These are phyloP conservation scores for Natator depressus DNA, from an alignment of 2,113 vertebrate species.

Conservation along the genomic window DNA sequence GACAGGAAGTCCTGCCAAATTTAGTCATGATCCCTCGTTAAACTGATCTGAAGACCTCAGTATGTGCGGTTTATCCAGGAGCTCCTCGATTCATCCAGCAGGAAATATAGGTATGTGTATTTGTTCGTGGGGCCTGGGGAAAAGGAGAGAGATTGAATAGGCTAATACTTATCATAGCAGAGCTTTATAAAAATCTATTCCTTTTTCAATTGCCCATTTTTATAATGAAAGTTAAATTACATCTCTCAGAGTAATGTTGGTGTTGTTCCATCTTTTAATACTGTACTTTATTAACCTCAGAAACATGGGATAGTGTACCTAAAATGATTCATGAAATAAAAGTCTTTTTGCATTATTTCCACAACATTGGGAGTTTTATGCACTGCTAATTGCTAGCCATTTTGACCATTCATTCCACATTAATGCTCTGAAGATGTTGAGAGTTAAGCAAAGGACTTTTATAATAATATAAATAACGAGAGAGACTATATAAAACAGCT, in stretches of 20 bases:
- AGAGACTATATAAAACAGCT: not conserved
- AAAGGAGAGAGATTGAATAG: not conserved
- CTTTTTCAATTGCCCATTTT: not conserved
- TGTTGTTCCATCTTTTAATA: not conserved
- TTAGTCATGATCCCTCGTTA: conserved; percentile 68
- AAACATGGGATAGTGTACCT: not conserved
- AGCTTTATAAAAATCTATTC: not conserved
- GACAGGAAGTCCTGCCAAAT: conserved; percentile 59
- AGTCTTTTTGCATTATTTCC: not conserved
- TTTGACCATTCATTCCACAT: not conserved
- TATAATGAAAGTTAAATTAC: not conserved
- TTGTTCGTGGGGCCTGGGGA: not conserved
- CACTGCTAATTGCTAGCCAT: not conserved
- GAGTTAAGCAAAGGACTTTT: not conserved
- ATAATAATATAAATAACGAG: not conserved
- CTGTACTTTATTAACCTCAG: not conserved
- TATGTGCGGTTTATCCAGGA: conserved; percentile 9
- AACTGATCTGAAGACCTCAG: conserved; percentile 41
- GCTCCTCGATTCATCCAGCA: not conserved
- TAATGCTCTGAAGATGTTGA: not conserved
- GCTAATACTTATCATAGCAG: not conserved
- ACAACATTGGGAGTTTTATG: not conserved
- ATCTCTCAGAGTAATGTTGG: not conserved
- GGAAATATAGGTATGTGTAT: not conserved
- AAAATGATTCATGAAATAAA: not conserved